Percentiles rank a stretch among this genome's conserved stretches.
These are phyloP conservation scores for Drosophila nr. perissopoda DNA, from an alignment of 2,888 invertebrate genomes.

Conservation along the genomic window DNA sequence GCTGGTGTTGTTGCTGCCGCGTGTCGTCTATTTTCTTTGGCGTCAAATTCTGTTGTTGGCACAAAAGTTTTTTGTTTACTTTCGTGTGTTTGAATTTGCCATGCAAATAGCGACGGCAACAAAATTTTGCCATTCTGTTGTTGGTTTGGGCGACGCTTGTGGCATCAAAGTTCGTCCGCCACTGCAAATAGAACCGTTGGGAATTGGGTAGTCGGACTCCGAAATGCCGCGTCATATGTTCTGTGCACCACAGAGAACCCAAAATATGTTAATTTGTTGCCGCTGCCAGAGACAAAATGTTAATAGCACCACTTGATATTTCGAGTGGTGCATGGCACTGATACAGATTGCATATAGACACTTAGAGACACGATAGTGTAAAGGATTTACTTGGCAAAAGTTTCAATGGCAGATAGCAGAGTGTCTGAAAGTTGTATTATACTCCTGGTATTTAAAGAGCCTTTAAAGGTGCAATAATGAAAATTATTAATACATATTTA, in stretches of 20 bases:
- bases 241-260: slow-evolving; percentile 29
- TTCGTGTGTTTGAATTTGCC: slow-evolving; percentile 74
- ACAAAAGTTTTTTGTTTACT: slow-evolving; percentile 75
- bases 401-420: neutral
- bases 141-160: slow-evolving; percentile 26
- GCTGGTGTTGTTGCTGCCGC: slow-evolving; percentile 16
- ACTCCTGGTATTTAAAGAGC: neutral
- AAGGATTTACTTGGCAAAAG: slow-evolving; percentile 7
- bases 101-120: slow-evolving; percentile 72
- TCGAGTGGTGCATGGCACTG: neutral
- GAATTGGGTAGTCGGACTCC: slow-evolving; percentile 29
- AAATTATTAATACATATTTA: neutral
- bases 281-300: slow-evolving; percentile 46
- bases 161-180: slow-evolving; percentile 48
- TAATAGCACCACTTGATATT: slow-evolving; percentile 42
- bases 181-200: slow-evolving; percentile 30
- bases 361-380: slow-evolving; percentile 4
- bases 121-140: slow-evolving; percentile 39
- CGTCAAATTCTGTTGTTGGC: slow-evolving; percentile 59
- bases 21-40: slow-evolving; percentile 57
- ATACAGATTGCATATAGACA: slow-evolving; percentile 18
- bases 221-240: slow-evolving; percentile 50
- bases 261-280: slow-evolving; percentile 61
- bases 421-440: neutral
- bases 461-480: neutral